These are phyloP conservation scores for Salvelinus alpinus DNA, from an alignment of 2,113 vertebrate genomes.

Conservation along the genomic window DNA sequence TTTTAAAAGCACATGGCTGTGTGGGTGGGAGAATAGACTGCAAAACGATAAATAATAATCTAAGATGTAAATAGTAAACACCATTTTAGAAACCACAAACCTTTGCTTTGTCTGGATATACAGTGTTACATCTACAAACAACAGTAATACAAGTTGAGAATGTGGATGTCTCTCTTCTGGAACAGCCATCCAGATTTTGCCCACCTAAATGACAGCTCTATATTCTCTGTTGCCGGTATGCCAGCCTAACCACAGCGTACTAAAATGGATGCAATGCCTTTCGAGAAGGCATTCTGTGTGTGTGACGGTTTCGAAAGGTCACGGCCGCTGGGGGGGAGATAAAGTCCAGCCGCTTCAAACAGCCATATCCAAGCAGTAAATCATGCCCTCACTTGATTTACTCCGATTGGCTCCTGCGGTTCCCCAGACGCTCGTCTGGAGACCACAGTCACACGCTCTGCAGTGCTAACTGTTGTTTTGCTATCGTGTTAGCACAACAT, in stretches of 20 bases:
- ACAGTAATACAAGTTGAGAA: too few species aligned
- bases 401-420: not conserved
- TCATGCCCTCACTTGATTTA: slow-evolving; percentile 11
- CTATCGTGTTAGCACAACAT: slow-evolving; percentile 3
- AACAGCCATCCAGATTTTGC: not conserved
- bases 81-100: not conserved
- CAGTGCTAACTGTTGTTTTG: not conserved
- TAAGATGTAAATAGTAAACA: not conserved
- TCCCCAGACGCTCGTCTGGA: not conserved
- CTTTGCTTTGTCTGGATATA: not conserved
- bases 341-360: not conserved
- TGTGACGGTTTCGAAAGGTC: slow-evolving; percentile 19
- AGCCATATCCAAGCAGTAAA: slow-evolving; percentile 17
- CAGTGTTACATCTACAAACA: not conserved
- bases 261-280: too few species aligned
- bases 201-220: not conserved
- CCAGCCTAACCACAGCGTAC: not conserved
- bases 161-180: not conserved
- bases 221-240: slow-evolving; percentile 5
- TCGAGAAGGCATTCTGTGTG: not conserved
- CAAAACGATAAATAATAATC: not conserved
- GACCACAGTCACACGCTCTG: not conserved
- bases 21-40: slow-evolving; percentile 1
- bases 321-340: not conserved
- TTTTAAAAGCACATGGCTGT: slow-evolving; percentile 28